Evolutionary conservation across 2,888 invertebrate species (phyloP), one percentile per base, ranked within the genome.

Genomic region (Bombylius major): DNA sequence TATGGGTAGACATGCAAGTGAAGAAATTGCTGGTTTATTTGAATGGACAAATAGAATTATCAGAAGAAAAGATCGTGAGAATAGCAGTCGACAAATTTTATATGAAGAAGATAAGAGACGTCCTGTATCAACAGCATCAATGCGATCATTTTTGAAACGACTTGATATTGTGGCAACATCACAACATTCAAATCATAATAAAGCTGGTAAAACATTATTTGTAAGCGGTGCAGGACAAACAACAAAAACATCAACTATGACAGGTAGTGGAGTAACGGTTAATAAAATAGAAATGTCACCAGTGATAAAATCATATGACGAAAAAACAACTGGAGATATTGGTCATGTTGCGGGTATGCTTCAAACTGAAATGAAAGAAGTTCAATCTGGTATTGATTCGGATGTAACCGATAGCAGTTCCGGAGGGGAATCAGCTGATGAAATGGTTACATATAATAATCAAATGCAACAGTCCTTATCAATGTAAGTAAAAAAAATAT

Each of bases 391-490:
- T 65, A 77, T 91, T 61, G 95, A 96, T 73, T 92, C 93, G 3
- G 95, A 96, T 76, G 93, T 90, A 44, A 96, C 96, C 1, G 91
- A 86, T 14, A 92, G 92, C 59, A 94, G 93, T 67, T 94, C 94
- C 14, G 95, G 93, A 54, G 93, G 91, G 42, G 95, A 95, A 72
- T 93, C 92, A 67, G 90, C 90, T 72, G 94, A 95, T 77, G 94
- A 95, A 72, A 82, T 86, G 76, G 82, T 87, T 62, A 75, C 77
- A 58, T 89, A 87, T 75, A 88, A 83, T 71, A 89, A 89, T 75
- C 78, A 82, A 51, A 82, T 83, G 66, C 88, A 88, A 68, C 84
- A 86, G 66, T 80, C 80, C 59, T 79, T 89, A 73, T 79, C 87
- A 56, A 85, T 90, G 90, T 90, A 75, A 88, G 89, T 86, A 64